Percentiles rank a stretch among this genome's conserved stretches.
These are phyloP conservation scores for Theretra japonica DNA, from an alignment of 2,888 invertebrate species.

Conservation along the genomic window DNA sequence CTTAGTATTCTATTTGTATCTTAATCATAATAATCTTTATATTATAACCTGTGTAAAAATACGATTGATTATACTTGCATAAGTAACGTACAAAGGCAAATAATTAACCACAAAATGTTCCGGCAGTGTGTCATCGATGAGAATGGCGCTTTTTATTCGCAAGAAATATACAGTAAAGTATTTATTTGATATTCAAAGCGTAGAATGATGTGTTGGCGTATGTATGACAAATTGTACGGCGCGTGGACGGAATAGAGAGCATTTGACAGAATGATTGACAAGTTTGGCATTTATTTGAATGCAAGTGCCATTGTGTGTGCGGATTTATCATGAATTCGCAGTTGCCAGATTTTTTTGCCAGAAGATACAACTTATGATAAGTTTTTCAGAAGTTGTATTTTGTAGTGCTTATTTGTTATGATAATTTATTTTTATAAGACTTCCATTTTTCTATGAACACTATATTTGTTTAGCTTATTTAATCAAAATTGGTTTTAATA, in stretches of 20 bases:
- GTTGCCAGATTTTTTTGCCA: background rate
- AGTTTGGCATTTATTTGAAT: slow-evolving; percentile 44
- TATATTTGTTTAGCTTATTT: too few species aligned
- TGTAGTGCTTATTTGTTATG: background rate
- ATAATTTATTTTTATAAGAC: too few species aligned
- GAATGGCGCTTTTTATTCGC: background rate
- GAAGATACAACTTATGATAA: background rate
- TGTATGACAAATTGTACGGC: slow-evolving; percentile 33
- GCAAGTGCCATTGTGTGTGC: slow-evolving; percentile 36
- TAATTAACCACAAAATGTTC: background rate
- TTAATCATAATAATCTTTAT: too few species aligned
- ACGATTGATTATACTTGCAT: too few species aligned
- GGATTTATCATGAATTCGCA: slow-evolving; percentile 41
- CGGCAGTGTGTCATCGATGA: background rate
- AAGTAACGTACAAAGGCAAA: too few species aligned
- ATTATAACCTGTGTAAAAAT: too few species aligned
- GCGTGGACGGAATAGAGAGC: slow-evolving; percentile 29
- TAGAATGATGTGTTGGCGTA: slow-evolving; percentile 28
- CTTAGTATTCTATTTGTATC: too few species aligned
- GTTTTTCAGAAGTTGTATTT: background rate
- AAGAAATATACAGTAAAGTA: slow-evolving; percentile 10
- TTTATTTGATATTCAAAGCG: slow-evolving; percentile 28
- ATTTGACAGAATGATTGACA: slow-evolving; percentile 35
- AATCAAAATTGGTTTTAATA: too few species aligned
- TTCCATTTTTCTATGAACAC: too few species aligned